Conservation (phyloP, 2,797 vertebrate genomes). For the Ciconia nigra region DNA sequence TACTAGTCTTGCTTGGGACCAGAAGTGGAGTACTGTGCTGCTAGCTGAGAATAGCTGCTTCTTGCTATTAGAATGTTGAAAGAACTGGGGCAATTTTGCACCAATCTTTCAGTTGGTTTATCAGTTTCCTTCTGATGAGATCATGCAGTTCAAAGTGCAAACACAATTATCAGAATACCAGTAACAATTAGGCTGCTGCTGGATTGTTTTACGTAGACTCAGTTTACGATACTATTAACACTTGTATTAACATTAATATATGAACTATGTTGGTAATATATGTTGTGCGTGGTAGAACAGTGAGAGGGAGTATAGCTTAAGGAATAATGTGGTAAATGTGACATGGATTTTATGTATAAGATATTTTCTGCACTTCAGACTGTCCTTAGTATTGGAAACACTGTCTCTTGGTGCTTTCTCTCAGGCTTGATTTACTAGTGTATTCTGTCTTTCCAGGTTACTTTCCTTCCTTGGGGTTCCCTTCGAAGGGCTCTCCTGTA, state of each 20-base stretch:
- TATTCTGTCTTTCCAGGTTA: constrained; percentile 90
- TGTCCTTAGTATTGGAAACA: not conserved
- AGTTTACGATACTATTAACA: not conserved
- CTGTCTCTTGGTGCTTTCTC: not conserved
- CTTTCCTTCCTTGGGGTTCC: constrained; percentile 89
- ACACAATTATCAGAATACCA: not conserved
- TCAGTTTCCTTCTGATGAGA: not conserved
- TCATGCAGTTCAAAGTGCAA: not conserved
- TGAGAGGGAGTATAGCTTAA: not conserved
- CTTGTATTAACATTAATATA: not conserved
- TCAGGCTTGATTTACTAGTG: constrained; percentile 21
- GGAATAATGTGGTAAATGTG: not conserved
- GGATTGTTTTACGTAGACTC: not conserved
- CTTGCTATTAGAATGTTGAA: not conserved
- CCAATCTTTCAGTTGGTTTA: not conserved
- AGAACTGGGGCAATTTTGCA: not conserved
- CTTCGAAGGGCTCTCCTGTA: constrained; percentile 89
- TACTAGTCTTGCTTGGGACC: not conserved
- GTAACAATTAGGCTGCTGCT: not conserved
- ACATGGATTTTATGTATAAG: not conserved
- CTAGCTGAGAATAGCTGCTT: not conserved
- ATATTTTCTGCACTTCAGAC: not conserved
- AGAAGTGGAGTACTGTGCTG: not conserved
- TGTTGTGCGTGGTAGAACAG: not conserved
- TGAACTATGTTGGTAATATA: not conserved